Evolutionary conservation across 2,888 invertebrate genomes (phyloP).

Genomic region (Tetanocera ferruginea): DNA sequence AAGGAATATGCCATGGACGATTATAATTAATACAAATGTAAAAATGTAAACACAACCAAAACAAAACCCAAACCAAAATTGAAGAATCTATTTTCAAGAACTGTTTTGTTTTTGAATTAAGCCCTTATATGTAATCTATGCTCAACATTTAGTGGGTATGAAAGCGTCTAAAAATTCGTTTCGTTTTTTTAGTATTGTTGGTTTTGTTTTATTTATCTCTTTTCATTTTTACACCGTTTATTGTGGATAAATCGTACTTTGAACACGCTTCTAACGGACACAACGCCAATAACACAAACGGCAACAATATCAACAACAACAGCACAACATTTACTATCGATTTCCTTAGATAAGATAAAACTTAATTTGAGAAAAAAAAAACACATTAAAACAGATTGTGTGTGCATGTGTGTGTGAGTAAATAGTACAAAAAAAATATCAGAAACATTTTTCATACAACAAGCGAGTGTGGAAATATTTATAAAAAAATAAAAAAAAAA

Average conservation of each 20-base stretch:
- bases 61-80: too few species aligned
- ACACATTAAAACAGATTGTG: neutral
- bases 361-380: neutral
- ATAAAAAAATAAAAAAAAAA: too few species aligned
- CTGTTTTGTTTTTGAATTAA: too few species aligned
- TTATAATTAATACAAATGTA: too few species aligned
- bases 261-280: neutral
- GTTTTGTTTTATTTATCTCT: neutral
- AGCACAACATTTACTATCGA: conserved; percentile 3
- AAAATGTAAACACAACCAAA: too few species aligned
- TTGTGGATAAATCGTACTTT: neutral
- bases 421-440: neutral
- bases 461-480: too few species aligned
- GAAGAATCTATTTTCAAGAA: too few species aligned
- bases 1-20: too few species aligned
- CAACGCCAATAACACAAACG: neutral
- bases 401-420: neutral
- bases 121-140: too few species aligned
- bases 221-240: neutral
- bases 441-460: too few species aligned
- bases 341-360: conserved; percentile 23
- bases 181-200: neutral
- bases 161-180: too few species aligned
- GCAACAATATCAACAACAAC: neutral
- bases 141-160: too few species aligned